Evolutionary conservation across 2,797 vertebrate genomes (phyloP).

Genomic region (Sylvilagus floridanus): DNA sequence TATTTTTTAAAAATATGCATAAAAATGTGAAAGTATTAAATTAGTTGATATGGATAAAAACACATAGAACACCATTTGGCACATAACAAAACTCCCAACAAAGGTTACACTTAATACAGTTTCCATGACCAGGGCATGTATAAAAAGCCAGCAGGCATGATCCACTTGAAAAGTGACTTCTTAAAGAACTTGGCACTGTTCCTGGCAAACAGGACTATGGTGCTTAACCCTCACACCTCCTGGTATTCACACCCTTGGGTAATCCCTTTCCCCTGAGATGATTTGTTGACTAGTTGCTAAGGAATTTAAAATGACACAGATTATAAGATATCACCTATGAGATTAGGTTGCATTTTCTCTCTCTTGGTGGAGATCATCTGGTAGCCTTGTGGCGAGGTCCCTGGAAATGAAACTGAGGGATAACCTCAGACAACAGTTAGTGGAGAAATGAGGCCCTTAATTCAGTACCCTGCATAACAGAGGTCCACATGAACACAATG

Average conservation of each 20-base stretch:
- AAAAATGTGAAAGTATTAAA: constrained; percentile 11
- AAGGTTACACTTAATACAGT: not conserved
- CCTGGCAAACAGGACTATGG: not conserved
- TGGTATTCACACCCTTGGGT: not conserved
- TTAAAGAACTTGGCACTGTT: not conserved
- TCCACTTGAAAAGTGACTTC: not conserved
- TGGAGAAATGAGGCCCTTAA: not conserved
- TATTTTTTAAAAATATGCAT: not conserved
- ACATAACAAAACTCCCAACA: not conserved
- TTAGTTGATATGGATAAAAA: constrained; percentile 24
- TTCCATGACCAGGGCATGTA: not conserved
- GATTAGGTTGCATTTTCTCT: not conserved
- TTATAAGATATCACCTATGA: not conserved
- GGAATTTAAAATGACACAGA: not conserved
- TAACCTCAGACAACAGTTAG: not conserved
- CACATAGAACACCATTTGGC: not conserved
- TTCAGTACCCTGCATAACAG: not conserved
- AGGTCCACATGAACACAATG: not conserved
- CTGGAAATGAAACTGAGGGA: not conserved
- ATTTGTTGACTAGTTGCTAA: not conserved
- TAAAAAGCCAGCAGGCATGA: not conserved
- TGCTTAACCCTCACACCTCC: not conserved
- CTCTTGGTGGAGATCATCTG: not conserved
- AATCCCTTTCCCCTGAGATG: not conserved
- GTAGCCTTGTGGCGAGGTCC: not conserved